Conservation (phyloP, 2,797 vertebrate genomes). For the Acrossocheilus fasciatus region DNA sequence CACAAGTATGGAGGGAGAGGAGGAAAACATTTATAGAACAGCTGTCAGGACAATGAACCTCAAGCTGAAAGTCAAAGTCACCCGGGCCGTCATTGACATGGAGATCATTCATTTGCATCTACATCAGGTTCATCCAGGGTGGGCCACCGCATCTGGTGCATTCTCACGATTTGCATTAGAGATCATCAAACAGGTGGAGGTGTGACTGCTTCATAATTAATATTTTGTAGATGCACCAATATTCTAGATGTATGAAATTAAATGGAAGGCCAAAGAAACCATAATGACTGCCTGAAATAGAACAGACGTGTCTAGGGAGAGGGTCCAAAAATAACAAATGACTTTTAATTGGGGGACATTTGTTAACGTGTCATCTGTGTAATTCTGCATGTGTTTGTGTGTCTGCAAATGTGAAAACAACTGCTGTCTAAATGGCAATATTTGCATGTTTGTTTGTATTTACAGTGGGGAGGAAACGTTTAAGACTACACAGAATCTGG, state of each 20-base stretch:
- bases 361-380: background rate
- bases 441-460: background rate
- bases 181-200: constrained; percentile 14
- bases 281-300: background rate
- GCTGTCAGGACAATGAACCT: constrained; percentile 35
- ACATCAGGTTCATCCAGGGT: constrained; percentile 12
- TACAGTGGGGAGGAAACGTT: background rate
- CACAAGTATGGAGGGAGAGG: constrained; percentile 6
- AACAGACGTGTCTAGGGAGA: constrained; percentile 3
- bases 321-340: background rate
- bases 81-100: background rate
- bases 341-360: background rate
- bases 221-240: background rate
- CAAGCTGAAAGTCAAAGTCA: constrained; percentile 35
- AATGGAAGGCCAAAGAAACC: constrained; percentile 8
- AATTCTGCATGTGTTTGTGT: background rate
- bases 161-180: background rate
- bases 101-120: constrained; percentile 14
- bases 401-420: background rate
- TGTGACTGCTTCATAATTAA: constrained; percentile 19
- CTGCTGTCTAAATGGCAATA: background rate
- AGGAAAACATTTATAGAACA: constrained; percentile 27
- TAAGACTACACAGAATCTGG: background rate
- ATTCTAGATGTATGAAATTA: background rate
- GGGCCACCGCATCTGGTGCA: background rate